Conservation (phyloP, 2,113 vertebrate genomes). For the Pseudonaja textilis region DNA sequence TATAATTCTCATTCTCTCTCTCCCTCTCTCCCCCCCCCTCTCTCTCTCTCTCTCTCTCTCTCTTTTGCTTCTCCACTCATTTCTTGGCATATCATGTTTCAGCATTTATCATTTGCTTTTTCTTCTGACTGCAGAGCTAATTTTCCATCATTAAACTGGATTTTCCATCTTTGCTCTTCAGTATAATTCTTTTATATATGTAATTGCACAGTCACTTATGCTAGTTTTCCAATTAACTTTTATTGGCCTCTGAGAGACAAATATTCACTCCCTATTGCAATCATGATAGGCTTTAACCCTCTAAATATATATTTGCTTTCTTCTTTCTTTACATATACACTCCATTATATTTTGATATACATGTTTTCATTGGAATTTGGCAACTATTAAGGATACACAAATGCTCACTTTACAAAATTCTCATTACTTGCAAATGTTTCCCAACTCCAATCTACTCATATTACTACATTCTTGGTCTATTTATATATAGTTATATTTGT, state of each 20-base stretch:
- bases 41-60: too few relatives aligned
- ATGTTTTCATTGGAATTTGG: slow-evolving; percentile 49
- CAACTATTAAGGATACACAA: slow-evolving; percentile 49
- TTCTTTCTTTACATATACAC: slow-evolving; percentile 16
- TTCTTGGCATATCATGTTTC: slow-evolving; percentile 15
- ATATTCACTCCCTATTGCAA: neutral
- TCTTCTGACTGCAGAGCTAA: slow-evolving; percentile 27
- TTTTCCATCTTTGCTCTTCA: slow-evolving; percentile 18
- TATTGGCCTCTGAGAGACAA: slow-evolving; percentile 5
- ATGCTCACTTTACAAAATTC: slow-evolving; percentile 56
- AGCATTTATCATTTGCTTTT: neutral
- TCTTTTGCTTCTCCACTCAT: neutral
- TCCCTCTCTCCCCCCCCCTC: too few relatives aligned
- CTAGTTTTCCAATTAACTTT: neutral
- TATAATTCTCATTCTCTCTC: too few relatives aligned
- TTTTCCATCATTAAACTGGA: slow-evolving; percentile 7
- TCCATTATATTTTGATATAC: slow-evolving; percentile 43
- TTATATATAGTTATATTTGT: slow-evolving; percentile 49
- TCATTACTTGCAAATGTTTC: slow-evolving; percentile 41
- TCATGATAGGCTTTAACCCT: neutral
- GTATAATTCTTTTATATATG: slow-evolving; percentile 17
- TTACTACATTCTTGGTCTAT: slow-evolving; percentile 56
- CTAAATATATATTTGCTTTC: slow-evolving; percentile 41
- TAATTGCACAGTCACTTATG: slow-evolving; percentile 7
- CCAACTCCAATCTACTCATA: slow-evolving; percentile 57